phyloP scores from a whole-genome alignment of 2,113 vertebrate genomes.

The Crocuta crocuta region DNA sequence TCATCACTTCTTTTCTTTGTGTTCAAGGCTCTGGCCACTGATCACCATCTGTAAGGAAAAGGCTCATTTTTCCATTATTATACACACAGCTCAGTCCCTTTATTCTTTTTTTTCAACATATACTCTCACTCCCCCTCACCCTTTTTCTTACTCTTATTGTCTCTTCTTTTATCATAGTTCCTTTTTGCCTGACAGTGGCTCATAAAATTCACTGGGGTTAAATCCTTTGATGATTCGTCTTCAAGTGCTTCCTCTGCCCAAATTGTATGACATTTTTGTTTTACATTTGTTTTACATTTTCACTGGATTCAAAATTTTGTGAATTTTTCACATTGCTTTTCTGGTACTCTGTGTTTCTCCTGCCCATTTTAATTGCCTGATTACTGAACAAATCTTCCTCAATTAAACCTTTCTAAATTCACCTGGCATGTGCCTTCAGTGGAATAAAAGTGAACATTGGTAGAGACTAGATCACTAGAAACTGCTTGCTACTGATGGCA shows the following conservation, averaged over 20 bases:
- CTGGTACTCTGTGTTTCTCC: background rate
- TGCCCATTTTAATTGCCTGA: background rate
- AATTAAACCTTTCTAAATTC: conserved; percentile 24
- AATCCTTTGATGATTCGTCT: conserved; percentile 53
- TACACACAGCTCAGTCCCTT: background rate
- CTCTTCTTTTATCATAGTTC: conserved; percentile 56
- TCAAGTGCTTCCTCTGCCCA: conserved; percentile 46
- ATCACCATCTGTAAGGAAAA: conserved; percentile 29
- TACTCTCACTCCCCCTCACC: background rate
- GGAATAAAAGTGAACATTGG: background rate
- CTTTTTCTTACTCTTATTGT: conserved; percentile 43
- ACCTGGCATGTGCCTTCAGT: background rate
- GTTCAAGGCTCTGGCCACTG: background rate
- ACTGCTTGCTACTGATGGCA: background rate
- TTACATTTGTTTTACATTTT: conserved; percentile 53
- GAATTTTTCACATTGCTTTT: background rate
- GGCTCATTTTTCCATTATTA: background rate
- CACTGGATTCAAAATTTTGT: background rate
- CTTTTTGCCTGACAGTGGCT: conserved; percentile 32
- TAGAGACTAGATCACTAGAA: background rate
- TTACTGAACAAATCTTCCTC: background rate
- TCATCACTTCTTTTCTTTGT: background rate
- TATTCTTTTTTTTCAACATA: background rate
- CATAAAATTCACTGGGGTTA: conserved; percentile 40
- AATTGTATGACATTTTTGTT: conserved; percentile 38